Evolutionary conservation across 1,140 invertebrate genomes (phyloP).

Genomic region (Ceratosolen fusciceps): DNA sequence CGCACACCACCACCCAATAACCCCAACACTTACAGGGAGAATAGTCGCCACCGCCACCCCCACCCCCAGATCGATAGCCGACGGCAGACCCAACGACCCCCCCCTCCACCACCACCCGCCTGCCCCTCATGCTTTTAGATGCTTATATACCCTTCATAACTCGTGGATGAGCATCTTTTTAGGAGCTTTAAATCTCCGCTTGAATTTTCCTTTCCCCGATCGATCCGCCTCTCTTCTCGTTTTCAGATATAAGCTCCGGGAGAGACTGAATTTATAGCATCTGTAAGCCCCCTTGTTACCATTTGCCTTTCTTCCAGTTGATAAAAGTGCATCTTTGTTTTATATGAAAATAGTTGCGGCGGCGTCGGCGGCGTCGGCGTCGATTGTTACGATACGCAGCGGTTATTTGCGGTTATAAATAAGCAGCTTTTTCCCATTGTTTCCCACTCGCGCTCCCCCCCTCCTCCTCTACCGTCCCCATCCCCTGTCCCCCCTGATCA

Average conservation of each 20-base stretch:
- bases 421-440: neutral
- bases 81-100: too few relatives aligned
- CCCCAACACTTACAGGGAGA: too few relatives aligned
- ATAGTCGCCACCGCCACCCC: neutral
- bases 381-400: constrained; percentile 8
- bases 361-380: too few relatives aligned
- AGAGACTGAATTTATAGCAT: constrained; percentile 1
- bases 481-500: too few relatives aligned
- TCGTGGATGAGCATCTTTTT: constrained; percentile 15
- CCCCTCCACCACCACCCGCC: too few relatives aligned
- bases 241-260: constrained; percentile 2
- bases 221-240: neutral
- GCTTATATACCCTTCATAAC: neutral
- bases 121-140: neutral
- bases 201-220: constrained; percentile 3
- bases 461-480: neutral
- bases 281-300: neutral
- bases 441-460: neutral
- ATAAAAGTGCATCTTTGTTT: constrained; percentile 15
- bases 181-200: neutral
- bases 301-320: constrained; percentile 5
- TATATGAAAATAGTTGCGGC: constrained; percentile 3
- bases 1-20: too few relatives aligned
- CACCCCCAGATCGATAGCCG: neutral
- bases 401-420: constrained; percentile 13